Evolutionary conservation across 2,113 vertebrate genomes (phyloP).

Genomic region (Tyto alba): DNA sequence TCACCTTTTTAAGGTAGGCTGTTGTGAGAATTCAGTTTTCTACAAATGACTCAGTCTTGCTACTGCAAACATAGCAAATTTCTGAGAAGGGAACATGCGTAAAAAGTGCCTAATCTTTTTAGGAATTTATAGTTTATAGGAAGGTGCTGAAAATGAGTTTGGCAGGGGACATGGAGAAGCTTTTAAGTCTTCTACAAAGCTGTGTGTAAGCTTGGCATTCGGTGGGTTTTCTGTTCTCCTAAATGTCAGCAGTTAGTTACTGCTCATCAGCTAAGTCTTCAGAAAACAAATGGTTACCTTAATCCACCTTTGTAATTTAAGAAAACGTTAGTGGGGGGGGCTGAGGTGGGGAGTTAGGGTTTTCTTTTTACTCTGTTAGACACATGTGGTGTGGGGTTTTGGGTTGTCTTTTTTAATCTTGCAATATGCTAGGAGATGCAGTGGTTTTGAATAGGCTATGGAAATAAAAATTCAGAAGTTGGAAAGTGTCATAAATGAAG

Average conservation of each 20-base stretch:
- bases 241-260: neutral
- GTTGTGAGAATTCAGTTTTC: neutral
- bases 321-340: neutral
- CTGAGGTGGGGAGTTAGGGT: neutral
- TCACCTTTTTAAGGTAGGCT: neutral
- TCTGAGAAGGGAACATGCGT: neutral
- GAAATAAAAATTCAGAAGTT: no score
- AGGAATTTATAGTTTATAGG: neutral
- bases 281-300: neutral
- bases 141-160: neutral
- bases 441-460: neutral
- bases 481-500: no score
- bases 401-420: neutral
- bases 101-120: no score
- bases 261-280: neutral
- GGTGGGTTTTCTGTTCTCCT: neutral
- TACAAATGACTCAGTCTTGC: neutral
- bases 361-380: neutral
- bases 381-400: rapidly evolving
- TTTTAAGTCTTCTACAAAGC: no score
- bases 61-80: neutral
- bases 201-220: neutral
- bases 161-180: neutral
- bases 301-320: neutral
- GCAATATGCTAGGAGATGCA: neutral